These are phyloP conservation scores for Drosophila meridionalis DNA, from an alignment of 2,888 invertebrate genomes.

Conservation along the genomic window DNA sequence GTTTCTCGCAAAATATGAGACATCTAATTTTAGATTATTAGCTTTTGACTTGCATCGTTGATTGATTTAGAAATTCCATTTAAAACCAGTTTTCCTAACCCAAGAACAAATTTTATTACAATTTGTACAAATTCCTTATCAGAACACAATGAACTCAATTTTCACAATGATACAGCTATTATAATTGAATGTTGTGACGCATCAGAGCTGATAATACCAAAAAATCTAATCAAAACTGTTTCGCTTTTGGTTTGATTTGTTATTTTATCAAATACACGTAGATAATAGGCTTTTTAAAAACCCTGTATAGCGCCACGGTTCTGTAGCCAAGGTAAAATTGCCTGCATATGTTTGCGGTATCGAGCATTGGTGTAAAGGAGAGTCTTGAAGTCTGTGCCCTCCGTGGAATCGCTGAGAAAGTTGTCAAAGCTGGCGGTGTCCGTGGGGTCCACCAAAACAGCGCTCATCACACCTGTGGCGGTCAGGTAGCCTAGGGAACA, in stretches of 20 bases:
- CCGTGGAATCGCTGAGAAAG: slow-evolving; percentile 44
- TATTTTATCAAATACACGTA: neutral
- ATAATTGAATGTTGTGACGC: slow-evolving; percentile 1
- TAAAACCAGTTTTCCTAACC: neutral
- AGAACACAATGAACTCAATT: neutral
- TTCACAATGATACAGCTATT: neutral
- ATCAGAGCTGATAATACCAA: neutral
- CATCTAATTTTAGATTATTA: neutral
- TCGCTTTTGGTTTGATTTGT: neutral
- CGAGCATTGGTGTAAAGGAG: slow-evolving; percentile 62
- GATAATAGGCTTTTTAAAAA: neutral
- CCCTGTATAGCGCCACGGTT: slow-evolving; percentile 72
- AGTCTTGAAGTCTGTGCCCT: slow-evolving; percentile 47
- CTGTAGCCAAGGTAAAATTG: slow-evolving; percentile 75
- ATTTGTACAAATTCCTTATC: neutral
- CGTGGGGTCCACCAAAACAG: slow-evolving; percentile 62
- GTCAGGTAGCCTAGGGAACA: slow-evolving; percentile 47
- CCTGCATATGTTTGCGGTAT: slow-evolving; percentile 71
- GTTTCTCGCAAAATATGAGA: neutral
- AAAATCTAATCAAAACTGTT: neutral
- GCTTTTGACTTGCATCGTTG: neutral
- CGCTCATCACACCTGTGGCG: slow-evolving; percentile 62
- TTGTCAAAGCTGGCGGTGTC: slow-evolving; percentile 58
- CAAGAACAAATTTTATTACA: neutral
- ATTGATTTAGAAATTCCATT: neutral